Base-by-base conservation (phyloP, 2,888 invertebrate species). In the Megalurothrips usitatus region DNA sequence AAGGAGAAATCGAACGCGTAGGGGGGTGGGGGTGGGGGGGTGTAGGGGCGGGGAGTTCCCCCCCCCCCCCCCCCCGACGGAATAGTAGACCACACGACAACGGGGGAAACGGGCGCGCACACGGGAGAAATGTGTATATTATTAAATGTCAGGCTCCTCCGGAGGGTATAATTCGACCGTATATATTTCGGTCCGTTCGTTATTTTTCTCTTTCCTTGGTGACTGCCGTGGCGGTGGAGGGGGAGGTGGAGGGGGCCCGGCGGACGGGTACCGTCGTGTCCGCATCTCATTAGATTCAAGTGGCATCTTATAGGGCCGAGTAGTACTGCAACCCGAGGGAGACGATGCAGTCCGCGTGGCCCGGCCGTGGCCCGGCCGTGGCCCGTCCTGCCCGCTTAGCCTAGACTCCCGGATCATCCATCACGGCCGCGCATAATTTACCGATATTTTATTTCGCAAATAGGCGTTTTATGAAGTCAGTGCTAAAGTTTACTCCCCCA, bases 121-220 rank as follows among this genome's bases (percentile, higher is more conserved):
- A 19, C 58, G 58, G 58, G 58, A 58, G 58, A 75, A 75, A 75
- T 75, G 68, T 75, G 68, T 75, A 75, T 75, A 75, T 75, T 75
- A 75, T 75, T 75, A 75, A 75, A 75, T 75, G 68, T 75, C 68
- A 75, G 68, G 23, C 26, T 75, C 23, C 26, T 12, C 68, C 68
- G 26, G 68, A 26, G 26, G 68, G 68, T 75, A 75, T 75, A 75
- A 75, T 75, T 75, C 68, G 68, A 26, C 68, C 68, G 68, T 75
- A 75, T 75, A 75, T 75, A 75, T 75, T 75, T 75, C 68, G 68
- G 68, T 75, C 68, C 68, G 68, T 75, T 75, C 68, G 68, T 75
- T 75, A 75, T 75, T 75, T 75, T 75, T 75, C 68, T 26, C 68
- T 58, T n/a, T 58, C 58, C 58, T n/a, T 17, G 58, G 58, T 26